These are phyloP conservation scores for Ornithorhynchus anatinus DNA, from an alignment of 2,113 vertebrate species.

Conservation along the genomic window DNA sequence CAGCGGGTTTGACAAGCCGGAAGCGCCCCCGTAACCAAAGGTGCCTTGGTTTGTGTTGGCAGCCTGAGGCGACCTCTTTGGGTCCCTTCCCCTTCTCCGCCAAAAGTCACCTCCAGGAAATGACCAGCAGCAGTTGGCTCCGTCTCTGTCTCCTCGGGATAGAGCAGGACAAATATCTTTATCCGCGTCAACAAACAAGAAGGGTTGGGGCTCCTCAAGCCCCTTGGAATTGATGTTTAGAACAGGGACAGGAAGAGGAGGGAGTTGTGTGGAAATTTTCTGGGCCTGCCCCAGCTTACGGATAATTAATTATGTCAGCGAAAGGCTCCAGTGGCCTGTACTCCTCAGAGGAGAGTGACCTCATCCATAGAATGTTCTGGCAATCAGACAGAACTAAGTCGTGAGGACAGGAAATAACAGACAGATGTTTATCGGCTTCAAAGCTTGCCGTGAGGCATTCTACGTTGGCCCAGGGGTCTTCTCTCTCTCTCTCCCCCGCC, in stretches of 20 bases:
- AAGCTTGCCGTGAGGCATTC: constrained; percentile 57
- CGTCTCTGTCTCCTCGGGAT: constrained; percentile 32
- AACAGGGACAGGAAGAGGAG: constrained; percentile 62
- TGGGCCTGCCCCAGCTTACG: constrained; percentile 74
- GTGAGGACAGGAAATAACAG: constrained; percentile 77
- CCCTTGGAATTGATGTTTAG: constrained; percentile 55
- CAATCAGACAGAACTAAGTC: constrained; percentile 77
- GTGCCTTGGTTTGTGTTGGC: constrained; percentile 24
- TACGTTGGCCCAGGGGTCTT: constrained; percentile 25
- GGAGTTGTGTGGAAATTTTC: constrained; percentile 68
- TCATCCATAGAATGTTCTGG: constrained; percentile 75
- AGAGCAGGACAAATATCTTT: constrained; percentile 57
- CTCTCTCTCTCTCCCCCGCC: constrained; percentile 44
- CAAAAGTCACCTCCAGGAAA: constrained; percentile 47
- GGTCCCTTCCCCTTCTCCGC: constrained; percentile 24
- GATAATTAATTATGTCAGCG: constrained; percentile 84
- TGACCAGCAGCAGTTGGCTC: no score
- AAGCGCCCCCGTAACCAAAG: constrained; percentile 45
- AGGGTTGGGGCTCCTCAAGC: constrained; percentile 39
- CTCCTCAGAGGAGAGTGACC: constrained; percentile 79
- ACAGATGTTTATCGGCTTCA: constrained; percentile 77
- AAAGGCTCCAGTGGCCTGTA: constrained; percentile 75
- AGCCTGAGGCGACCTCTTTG: constrained; percentile 47
- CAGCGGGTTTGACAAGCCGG: constrained; percentile 35
- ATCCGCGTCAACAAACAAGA: constrained; percentile 46